Percentiles rank a stretch among this genome's conserved stretches.
Conservation (phyloP, 2,888 invertebrate species). For the Drosophila austrosaltans region DNA sequence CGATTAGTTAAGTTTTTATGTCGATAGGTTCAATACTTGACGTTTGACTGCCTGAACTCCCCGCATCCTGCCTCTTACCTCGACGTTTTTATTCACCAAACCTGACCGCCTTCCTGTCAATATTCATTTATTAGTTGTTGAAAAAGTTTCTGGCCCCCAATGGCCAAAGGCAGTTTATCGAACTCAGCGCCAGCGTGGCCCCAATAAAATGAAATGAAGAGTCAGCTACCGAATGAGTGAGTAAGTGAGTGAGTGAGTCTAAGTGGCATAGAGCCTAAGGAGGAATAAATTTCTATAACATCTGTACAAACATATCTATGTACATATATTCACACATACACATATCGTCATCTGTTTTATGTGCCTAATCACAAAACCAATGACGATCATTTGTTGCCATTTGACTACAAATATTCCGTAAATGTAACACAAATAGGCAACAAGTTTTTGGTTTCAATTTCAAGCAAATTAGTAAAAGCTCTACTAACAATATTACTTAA, state of each 20-base stretch:
- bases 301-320: no score
- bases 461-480: neutral
- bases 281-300: neutral
- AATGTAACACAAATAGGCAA: neutral
- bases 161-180: conserved; percentile 33
- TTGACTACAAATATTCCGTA: neutral
- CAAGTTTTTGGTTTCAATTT: conserved; percentile 8
- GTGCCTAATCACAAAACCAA: conserved; percentile 19
- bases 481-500: neutral
- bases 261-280: neutral
- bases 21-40: conserved; percentile 62
- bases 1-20: conserved; percentile 75
- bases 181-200: conserved; percentile 25
- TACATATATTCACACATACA: neutral
- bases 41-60: conserved; percentile 16
- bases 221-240: conserved; percentile 3
- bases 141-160: conserved; percentile 39
- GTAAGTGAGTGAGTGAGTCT: neutral
- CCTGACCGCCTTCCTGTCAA: conserved; percentile 61
- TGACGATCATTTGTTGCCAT: conserved; percentile 14
- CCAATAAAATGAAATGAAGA: conserved; percentile 12
- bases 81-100: conserved; percentile 12
- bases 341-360: conserved; percentile 9
- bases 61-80: conserved; percentile 1
- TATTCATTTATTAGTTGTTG: conserved; percentile 74